A percentile compares a stretch with the other conserved stretches of the same genome.
phyloP scores from a whole-genome alignment of 92 coral and sea anemone species.

The Siderastrea siderea region DNA sequence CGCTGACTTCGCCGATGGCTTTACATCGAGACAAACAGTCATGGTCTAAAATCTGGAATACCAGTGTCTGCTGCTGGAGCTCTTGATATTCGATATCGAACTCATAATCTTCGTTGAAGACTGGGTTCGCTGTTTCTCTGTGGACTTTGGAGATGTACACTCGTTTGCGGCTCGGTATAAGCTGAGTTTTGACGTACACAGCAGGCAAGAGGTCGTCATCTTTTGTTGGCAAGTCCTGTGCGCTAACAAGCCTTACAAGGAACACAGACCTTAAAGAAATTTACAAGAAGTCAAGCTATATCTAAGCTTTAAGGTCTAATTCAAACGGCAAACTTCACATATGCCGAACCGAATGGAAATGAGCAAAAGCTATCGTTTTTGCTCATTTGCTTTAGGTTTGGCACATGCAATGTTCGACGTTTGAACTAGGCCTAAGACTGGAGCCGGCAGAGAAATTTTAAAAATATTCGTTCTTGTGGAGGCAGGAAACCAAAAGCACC shows the following conservation, averaged over 20 bases:
- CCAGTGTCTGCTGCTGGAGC: constrained; percentile 83
- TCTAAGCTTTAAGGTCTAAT: not conserved
- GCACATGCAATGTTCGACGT: too few species aligned
- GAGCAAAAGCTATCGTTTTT: too few species aligned
- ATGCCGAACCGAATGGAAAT: too few species aligned
- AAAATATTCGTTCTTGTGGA: too few species aligned
- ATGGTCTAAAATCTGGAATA: constrained; percentile 86
- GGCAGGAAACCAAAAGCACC: too few species aligned
- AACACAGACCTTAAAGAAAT: constrained; percentile 70
- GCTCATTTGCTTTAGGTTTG: too few species aligned
- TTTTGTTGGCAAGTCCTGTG: constrained; percentile 81
- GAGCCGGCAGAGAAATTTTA: too few species aligned
- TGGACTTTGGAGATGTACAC: constrained; percentile 87
- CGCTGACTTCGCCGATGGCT: constrained; percentile 86
- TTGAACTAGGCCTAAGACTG: not conserved
- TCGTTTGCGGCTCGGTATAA: constrained; percentile 89
- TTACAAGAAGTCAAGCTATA: not conserved
- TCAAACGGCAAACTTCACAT: too few species aligned
- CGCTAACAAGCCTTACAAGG: constrained; percentile 76
- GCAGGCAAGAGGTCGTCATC: constrained; percentile 78
- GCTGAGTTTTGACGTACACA: constrained; percentile 90
- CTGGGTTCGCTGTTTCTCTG: constrained; percentile 87
- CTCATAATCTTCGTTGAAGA: constrained; percentile 86
- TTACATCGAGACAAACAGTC: constrained; percentile 91
- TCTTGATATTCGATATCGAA: constrained; percentile 90